phyloP scores from a whole-genome alignment of 1,140 invertebrate species.

The Episyrphus balteatus region DNA sequence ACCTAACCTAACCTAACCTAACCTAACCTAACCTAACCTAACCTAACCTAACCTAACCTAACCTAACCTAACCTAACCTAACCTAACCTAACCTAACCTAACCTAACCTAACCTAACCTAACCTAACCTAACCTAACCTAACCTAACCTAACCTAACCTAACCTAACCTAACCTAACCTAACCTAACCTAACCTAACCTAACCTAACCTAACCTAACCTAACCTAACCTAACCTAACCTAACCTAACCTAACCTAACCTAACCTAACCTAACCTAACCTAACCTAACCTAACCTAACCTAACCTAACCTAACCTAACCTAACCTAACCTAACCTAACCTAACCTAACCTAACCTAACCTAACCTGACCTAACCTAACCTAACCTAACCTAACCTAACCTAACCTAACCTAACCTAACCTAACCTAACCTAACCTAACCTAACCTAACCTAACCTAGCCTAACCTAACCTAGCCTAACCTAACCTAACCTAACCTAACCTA shows the following conservation, averaged over 20 bases:
- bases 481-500: conserved; percentile 10
- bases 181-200: conserved; percentile 23
- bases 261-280: conserved; percentile 28
- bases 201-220: conserved; percentile 26
- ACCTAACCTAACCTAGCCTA: background rate
- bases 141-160: conserved; percentile 22
- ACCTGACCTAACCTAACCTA: conserved; percentile 9
- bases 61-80: background rate
- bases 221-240: conserved; percentile 14
- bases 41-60: background rate
- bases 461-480: conserved; percentile 6
- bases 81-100: background rate
- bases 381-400: conserved; percentile 22
- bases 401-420: conserved; percentile 22
- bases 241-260: conserved; percentile 24
- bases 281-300: conserved; percentile 27
- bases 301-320: conserved; percentile 28
- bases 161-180: conserved; percentile 13
- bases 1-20: background rate
- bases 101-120: background rate
- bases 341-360: conserved; percentile 1
- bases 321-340: conserved; percentile 21
- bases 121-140: conserved; percentile 13
- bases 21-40: background rate
- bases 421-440: conserved; percentile 12